Evolutionary conservation across 2,888 invertebrate species (phyloP).

Genomic region (Lepidocyrtoides sp.): DNA sequence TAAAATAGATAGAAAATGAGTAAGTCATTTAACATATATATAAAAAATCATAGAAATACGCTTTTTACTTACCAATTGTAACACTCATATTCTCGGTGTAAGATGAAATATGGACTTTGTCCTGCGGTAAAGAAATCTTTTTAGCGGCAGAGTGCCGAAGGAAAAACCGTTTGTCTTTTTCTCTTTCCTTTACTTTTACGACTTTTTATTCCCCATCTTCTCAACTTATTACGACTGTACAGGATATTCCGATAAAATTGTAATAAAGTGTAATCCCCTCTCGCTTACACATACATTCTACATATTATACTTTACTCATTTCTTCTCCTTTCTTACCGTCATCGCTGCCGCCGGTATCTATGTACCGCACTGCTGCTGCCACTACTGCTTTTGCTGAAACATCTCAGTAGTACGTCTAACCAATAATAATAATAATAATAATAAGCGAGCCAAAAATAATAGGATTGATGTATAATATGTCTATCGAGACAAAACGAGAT

Average conservation of each 20-base stretch:
- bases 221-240: background rate
- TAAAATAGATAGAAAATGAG: too few relatives aligned
- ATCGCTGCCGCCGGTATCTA: background rate
- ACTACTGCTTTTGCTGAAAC: background rate
- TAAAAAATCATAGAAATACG: background rate
- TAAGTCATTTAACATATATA: too few relatives aligned
- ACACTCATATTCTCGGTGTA: background rate
- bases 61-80: background rate
- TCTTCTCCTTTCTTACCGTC: background rate
- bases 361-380: too few relatives aligned
- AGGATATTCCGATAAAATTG: constrained; percentile 67
- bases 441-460: constrained; percentile 70
- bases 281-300: constrained; percentile 13
- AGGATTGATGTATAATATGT: constrained; percentile 56
- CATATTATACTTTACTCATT: background rate
- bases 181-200: constrained; percentile 21
- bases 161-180: constrained; percentile 46
- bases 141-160: constrained; percentile 25
- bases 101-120: constrained; percentile 64
- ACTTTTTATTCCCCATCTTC: background rate
- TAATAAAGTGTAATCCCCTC: constrained; percentile 69
- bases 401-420: background rate
- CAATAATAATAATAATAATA: too few relatives aligned
- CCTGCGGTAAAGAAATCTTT: constrained; percentile 17
- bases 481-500: constrained; percentile 10